Conservation (phyloP, 2,888 invertebrate species). For the Catocala sponsa region DNA sequence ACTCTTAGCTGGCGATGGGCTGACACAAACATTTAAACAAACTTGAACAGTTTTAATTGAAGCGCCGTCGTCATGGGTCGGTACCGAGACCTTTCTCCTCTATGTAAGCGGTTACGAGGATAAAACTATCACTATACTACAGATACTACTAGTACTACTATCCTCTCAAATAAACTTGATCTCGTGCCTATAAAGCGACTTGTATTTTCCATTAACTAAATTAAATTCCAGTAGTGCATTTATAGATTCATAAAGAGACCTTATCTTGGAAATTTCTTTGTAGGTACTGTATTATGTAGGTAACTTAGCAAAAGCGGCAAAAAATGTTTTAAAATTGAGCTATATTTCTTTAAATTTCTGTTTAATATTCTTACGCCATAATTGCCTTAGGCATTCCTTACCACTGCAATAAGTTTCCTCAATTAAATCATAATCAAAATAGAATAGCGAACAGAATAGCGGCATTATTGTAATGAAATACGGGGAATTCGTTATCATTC, state of each 20-base stretch:
- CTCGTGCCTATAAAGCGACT: slow-evolving; percentile 33
- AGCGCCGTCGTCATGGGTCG: slow-evolving; percentile 72
- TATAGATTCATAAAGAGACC: slow-evolving; percentile 58
- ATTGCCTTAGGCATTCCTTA: too few relatives aligned
- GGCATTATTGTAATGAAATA: too few relatives aligned
- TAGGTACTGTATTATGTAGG: slow-evolving; percentile 34
- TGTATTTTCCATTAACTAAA: slow-evolving; percentile 68
- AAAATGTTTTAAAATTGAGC: slow-evolving; percentile 6
- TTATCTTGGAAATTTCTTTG: slow-evolving; percentile 45
- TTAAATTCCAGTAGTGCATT: slow-evolving; percentile 61
- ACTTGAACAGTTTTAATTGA: slow-evolving; percentile 83
- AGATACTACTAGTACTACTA: slow-evolving; percentile 16
- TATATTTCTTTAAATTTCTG: neutral
- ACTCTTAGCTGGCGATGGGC: slow-evolving; percentile 63
- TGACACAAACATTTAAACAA: slow-evolving; percentile 82
- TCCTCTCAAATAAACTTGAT: slow-evolving; percentile 42
- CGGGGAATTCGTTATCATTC: neutral
- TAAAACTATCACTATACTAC: slow-evolving; percentile 52
- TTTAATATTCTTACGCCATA: neutral
- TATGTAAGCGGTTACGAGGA: slow-evolving; percentile 54
- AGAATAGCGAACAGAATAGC: too few relatives aligned
- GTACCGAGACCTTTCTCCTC: slow-evolving; percentile 47
- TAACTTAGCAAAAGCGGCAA: slow-evolving; percentile 20
- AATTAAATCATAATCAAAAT: too few relatives aligned
- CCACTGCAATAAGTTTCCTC: too few relatives aligned